phyloP scores from a whole-genome alignment of 2,113 vertebrate genomes.

The Petrocephalus microphthalmus region DNA sequence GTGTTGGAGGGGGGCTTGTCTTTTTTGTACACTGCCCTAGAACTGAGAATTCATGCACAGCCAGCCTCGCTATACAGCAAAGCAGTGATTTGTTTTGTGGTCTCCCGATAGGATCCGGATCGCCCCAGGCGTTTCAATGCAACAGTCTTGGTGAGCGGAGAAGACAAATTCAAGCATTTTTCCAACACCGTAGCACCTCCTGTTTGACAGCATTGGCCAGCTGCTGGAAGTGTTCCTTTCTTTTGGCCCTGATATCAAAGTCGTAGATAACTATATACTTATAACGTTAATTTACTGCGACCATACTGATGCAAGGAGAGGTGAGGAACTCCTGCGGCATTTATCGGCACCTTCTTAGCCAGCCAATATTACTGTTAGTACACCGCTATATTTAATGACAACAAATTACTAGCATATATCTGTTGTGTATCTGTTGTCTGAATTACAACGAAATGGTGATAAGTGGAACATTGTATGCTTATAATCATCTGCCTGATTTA shows the following conservation, averaged over 20 bases:
- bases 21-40: neutral
- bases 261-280: neutral
- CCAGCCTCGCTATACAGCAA: neutral
- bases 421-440: neutral
- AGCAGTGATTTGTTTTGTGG: conserved; percentile 9
- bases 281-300: neutral
- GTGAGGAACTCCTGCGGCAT: neutral
- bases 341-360: neutral
- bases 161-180: conserved; percentile 60
- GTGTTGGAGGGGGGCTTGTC: neutral
- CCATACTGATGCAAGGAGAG: neutral
- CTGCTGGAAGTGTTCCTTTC: neutral
- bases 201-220: neutral
- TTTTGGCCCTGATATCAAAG: neutral
- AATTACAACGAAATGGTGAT: neutral
- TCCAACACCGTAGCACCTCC: conserved; percentile 29
- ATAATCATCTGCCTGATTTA: neutral
- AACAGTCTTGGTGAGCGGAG: conserved; percentile 51
- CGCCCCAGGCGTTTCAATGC: conserved; percentile 56
- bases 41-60: neutral
- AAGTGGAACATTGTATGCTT: neutral
- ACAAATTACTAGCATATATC: neutral
- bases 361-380: neutral
- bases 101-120: conserved; percentile 51
- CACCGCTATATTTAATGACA: neutral